Percentiles rank a stretch among this genome's conserved stretches.
phyloP scores from a whole-genome alignment of 2,797 vertebrate species.

The Cuculus canorus region DNA sequence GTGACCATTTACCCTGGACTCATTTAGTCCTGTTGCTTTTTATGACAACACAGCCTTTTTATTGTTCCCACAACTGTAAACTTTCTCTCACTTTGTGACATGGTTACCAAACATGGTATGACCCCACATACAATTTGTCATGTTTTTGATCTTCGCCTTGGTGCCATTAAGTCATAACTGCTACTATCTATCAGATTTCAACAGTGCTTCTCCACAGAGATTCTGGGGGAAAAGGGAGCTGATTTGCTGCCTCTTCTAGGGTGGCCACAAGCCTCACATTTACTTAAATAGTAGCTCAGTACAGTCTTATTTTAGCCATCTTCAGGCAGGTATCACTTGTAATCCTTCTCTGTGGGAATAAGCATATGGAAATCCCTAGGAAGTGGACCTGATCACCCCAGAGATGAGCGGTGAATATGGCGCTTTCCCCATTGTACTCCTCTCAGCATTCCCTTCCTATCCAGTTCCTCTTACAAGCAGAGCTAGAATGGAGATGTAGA shows the following conservation, averaged over 20 bases:
- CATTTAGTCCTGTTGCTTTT: not conserved
- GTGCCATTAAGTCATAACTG: not conserved
- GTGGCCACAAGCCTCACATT: not conserved
- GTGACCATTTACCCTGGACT: not conserved
- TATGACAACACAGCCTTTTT: not conserved
- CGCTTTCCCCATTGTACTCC: not conserved
- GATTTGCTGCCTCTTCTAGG: not conserved
- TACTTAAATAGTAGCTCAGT: not conserved
- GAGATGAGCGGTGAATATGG: not conserved
- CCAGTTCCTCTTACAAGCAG: not conserved
- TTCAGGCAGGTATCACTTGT: not conserved
- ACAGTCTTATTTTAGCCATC: not conserved
- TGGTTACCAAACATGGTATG: not conserved
- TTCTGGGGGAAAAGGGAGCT: not conserved
- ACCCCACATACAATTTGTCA: not conserved
- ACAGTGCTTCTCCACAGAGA: not conserved
- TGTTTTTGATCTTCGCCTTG: not conserved
- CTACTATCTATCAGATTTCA: not conserved
- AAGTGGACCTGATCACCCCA: not conserved
- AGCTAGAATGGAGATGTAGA: not conserved
- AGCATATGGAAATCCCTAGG: not conserved
- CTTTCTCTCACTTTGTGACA: not conserved
- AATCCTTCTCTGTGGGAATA: not conserved
- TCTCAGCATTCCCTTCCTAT: fast-evolving
- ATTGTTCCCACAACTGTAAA: not conserved